Percentiles rank a stretch among this genome's conserved stretches.
phyloP scores from a whole-genome alignment of 1,140 invertebrate genomes.

The Polypedilum pembai region DNA sequence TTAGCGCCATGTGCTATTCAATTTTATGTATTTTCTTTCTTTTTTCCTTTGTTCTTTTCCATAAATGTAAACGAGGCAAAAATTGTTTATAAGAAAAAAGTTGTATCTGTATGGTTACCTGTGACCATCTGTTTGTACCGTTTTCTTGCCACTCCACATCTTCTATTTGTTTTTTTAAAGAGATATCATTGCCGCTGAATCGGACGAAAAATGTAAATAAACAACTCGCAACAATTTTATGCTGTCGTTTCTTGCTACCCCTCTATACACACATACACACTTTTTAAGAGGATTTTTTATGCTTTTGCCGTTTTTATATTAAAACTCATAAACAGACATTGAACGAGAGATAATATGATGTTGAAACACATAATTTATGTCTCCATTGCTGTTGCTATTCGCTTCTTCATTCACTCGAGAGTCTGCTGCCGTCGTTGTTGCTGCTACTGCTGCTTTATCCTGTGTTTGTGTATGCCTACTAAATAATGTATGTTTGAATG shows the following conservation, averaged over 20 bases:
- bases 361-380: conserved; percentile 19
- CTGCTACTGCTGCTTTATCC: no score
- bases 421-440: not conserved
- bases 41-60: not conserved
- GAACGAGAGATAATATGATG: conserved; percentile 17
- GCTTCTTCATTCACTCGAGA: not conserved
- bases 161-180: not conserved
- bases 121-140: not conserved
- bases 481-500: not conserved
- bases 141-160: not conserved
- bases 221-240: not conserved
- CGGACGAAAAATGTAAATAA: not conserved
- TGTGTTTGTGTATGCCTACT: not conserved
- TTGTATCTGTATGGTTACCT: not conserved
- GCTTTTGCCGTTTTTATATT: conserved; percentile 13
- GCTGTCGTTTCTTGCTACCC: not conserved
- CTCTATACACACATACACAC: not conserved
- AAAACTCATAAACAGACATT: conserved; percentile 18
- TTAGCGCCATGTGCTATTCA: not conserved
- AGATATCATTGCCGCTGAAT: no score
- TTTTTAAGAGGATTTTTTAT: conserved; percentile 8
- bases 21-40: not conserved
- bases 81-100: not conserved
- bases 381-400: not conserved
- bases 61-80: conserved; percentile 12